Percentiles rank a stretch among this genome's conserved stretches.
phyloP scores from a whole-genome alignment of 2,113 vertebrate species.

The Rhodinocichla rosea region DNA sequence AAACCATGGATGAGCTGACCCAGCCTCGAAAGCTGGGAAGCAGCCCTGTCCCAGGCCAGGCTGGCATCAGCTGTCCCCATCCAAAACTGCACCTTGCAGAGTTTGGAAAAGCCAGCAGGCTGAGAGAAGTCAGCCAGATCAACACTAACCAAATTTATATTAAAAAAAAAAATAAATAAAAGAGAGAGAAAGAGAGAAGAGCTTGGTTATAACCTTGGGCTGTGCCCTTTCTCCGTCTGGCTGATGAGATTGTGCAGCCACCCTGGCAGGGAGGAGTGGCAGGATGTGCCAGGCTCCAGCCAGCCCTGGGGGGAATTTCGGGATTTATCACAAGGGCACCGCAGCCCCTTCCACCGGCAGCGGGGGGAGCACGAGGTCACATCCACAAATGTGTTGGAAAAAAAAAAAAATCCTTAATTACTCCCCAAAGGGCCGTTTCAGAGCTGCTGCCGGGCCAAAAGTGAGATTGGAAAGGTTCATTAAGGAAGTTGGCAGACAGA shows the following conservation, averaged over 20 bases:
- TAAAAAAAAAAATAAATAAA: neutral
- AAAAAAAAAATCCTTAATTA: neutral
- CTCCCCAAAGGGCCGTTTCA: neutral
- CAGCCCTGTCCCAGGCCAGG: neutral
- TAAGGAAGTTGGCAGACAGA: conserved; percentile 3
- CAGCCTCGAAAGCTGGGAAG: neutral
- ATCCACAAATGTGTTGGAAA: neutral
- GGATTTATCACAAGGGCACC: neutral
- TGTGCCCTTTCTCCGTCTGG: neutral
- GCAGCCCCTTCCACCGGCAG: neutral
- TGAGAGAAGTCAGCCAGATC: neutral
- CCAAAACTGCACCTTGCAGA: too few relatives aligned
- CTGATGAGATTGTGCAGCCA: neutral
- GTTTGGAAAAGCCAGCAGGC: too few relatives aligned
- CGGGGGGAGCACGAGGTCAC: neutral
- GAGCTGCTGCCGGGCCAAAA: neutral
- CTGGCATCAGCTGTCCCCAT: too few relatives aligned
- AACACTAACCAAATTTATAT: neutral
- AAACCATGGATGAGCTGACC: rapidly evolving
- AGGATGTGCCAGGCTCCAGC: neutral
- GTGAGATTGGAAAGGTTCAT: neutral
- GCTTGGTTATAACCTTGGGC: neutral
- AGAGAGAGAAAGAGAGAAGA: neutral
- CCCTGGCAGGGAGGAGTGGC: neutral
- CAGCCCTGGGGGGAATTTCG: neutral